Evolutionary conservation across 2,797 vertebrate species (phyloP), one percentile per base, ranked within the genome.

Genomic region (Gobionotothen gibberifrons): DNA sequence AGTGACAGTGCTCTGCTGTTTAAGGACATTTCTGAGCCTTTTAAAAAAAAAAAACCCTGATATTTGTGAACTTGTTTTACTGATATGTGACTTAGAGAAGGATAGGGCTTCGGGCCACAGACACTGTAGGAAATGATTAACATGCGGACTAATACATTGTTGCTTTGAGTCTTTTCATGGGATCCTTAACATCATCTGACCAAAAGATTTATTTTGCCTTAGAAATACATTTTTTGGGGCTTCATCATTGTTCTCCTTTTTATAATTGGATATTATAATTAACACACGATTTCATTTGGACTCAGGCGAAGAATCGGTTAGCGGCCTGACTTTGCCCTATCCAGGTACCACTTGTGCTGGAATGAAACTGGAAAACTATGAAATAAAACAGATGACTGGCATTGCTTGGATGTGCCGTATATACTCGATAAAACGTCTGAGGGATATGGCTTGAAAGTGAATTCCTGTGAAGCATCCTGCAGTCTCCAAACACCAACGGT

Each of bases 391-490:
- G 72, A 83, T 82, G 74, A 82, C 77, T 74, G 85, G 68, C 84
- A 54, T 26, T 0, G 64, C 78, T 85, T 83, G 77, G 72, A 85
- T 80, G 72, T 76, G 76, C 78, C 52, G 61, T 51, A 43, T 52
- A 21, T 47, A 39, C 67, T 64, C 32, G 47, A 67, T 76, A 57
- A 78, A 79, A 78, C 32, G 67, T 87, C 78, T 79, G 78, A 85
- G 74, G 75, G 72, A 81, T 72, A 64, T 22, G 72, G 74, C 79
- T 89, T 90, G 85, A 89, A 91, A 90, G 90, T 79, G 83, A 85
- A 88, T 91, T 89, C 87, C 89, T 89, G 88, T 87, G 79, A 88
- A 87, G 87, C 86, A 70, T 90, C 86, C 87, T 87, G 89, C 82
- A 62, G 89, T 85, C 90, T 91, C 85, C 84, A 83, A 89, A 85